These are phyloP conservation scores for Phaetusa simplex DNA, from an alignment of 2,113 vertebrate species.

Conservation along the genomic window DNA sequence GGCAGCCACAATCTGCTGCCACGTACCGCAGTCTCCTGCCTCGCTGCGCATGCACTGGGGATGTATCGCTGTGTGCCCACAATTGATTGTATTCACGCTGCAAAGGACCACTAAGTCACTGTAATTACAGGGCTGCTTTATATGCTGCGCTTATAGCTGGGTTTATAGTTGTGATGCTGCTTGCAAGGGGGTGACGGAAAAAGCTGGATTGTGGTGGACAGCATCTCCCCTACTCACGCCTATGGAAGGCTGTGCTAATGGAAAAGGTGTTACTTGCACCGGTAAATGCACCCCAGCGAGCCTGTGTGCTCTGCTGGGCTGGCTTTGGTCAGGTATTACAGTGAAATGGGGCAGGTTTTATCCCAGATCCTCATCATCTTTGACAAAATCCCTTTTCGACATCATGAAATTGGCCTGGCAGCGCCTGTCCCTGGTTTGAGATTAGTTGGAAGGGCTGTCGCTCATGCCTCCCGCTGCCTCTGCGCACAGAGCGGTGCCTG, in stretches of 20 bases:
- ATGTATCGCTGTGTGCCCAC: background rate
- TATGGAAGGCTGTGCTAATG: background rate
- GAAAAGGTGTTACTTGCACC: background rate
- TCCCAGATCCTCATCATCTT: background rate
- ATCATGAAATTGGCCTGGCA: background rate
- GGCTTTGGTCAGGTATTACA: background rate
- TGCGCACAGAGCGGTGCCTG: background rate
- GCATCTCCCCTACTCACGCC: accelerated
- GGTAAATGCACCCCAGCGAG: background rate
- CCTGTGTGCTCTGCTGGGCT: background rate
- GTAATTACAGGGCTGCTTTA: background rate
- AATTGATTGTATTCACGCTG: background rate
- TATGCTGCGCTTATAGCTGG: background rate
- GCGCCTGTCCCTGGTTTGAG: background rate
- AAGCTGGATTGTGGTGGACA: background rate
- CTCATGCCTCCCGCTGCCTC: background rate
- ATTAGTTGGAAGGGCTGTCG: background rate
- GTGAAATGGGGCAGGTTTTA: background rate
- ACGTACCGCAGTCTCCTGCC: background rate
- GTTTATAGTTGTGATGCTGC: background rate
- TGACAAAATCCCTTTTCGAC: background rate
- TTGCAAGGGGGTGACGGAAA: background rate
- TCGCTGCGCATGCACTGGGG: background rate
- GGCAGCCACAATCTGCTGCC: background rate
- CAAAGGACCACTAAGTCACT: background rate